Evolutionary conservation across 1,140 invertebrate genomes (phyloP), one percentile per base, ranked within the genome.

Genomic region (Scaptodrosophila lebanonensis): DNA sequence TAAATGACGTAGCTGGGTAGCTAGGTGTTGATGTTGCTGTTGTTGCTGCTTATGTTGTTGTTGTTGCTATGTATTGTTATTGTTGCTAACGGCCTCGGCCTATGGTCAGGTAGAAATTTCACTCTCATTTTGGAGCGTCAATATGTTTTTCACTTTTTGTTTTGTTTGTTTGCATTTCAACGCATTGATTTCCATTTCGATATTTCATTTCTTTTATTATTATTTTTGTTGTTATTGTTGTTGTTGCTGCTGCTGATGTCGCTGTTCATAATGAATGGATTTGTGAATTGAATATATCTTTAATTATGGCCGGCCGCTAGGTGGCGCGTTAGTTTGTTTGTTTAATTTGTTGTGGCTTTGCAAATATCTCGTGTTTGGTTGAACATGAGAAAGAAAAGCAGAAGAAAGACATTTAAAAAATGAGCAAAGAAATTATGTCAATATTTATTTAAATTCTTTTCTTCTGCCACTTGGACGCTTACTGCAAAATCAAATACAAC

Each of bases 401-500:
- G 32, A 45, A 33, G 25, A 43, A 27, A 39, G 40, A 15, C 45
- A 20, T 22, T 25, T 32, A 35, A 52, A 42, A 69, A 68, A 40
- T 68, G 65, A 62, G n/a, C n/a, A n/a, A 60, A 73, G 60, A 79
- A 79, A 79, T 79, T 69, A 79, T 79, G 73, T 79, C 73, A 84
- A 84, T 84, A 77, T 75, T 83, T 83, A 84, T 73, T 68, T 79
- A 83, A 83, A 83, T 83, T 57, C 75, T 69, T 83, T 79, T 70
- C 66, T 82, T 77, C 75, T 53, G 44, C 49, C 53, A 44, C 35
- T 6, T 56, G 29, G 16, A 43, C 38, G 58, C 58, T 29, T 54
- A 61, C n/a, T n/a, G n/a, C n/a, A 40, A 30, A 67, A 54, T 36
- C 44, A 32, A 12, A 43, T 15, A 7, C 8, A 36, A 15, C 17